These are phyloP conservation scores for Phainopepla nitens DNA, from an alignment of 2,113 vertebrate genomes.

Conservation along the genomic window DNA sequence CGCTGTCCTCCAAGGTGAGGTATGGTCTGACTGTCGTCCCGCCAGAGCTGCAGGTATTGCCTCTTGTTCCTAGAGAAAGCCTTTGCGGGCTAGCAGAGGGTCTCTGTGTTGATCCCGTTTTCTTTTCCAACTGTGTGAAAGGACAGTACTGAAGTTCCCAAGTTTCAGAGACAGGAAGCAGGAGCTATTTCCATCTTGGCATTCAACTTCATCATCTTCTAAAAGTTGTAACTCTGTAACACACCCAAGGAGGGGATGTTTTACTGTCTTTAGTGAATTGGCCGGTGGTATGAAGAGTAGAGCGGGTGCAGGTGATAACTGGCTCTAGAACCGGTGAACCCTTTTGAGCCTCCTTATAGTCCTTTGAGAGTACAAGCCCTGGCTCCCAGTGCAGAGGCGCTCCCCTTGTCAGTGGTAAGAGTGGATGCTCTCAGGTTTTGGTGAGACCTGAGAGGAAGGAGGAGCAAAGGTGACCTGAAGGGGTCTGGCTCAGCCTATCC, in stretches of 20 bases:
- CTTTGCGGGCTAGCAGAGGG: background rate
- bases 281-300: background rate
- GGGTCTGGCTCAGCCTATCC: conserved; percentile 35
- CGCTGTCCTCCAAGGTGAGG: background rate
- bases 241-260: background rate
- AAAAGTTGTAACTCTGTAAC: background rate
- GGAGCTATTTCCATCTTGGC: background rate
- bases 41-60: background rate
- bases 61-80: background rate
- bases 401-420: background rate
- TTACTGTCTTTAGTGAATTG: background rate
- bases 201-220: background rate
- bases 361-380: background rate
- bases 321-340: background rate
- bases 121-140: background rate
- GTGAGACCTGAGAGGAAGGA: background rate
- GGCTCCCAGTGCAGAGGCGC: background rate
- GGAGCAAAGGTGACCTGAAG: conserved; percentile 1
- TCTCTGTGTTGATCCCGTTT: background rate
- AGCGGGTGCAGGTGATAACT: background rate
- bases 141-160: background rate
- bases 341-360: background rate
- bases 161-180: background rate
- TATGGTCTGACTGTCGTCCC: background rate
- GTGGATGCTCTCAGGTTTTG: background rate